phyloP scores from a whole-genome alignment of 2,113 vertebrate species.

The Bostrychus sinensis region DNA sequence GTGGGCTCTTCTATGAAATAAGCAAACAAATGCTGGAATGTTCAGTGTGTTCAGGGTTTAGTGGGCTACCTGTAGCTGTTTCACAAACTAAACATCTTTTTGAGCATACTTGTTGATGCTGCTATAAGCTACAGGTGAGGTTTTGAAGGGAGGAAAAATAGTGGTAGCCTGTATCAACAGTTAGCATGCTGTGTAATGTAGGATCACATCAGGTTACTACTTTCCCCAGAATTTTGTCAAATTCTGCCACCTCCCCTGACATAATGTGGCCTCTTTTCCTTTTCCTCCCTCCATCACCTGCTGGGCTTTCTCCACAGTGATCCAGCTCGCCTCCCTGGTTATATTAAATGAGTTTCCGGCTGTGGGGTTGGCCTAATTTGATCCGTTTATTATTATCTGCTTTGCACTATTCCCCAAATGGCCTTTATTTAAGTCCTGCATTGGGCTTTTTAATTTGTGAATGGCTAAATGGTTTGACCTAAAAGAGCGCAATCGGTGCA shows the following conservation, averaged over 20 bases:
- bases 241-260: not conserved
- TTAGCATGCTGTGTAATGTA: not conserved
- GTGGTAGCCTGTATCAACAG: not conserved
- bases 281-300: slow-evolving; percentile 23
- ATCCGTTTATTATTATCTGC: slow-evolving; percentile 62
- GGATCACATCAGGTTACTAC: slow-evolving; percentile 9
- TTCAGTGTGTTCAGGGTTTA: too few relatives aligned
- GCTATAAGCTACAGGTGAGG: too few relatives aligned
- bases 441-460: slow-evolving; percentile 67
- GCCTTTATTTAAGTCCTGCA: slow-evolving; percentile 50
- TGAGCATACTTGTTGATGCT: not conserved
- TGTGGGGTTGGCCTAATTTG: slow-evolving; percentile 58
- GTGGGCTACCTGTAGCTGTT: too few relatives aligned
- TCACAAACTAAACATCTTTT: too few relatives aligned
- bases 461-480: slow-evolving; percentile 61
- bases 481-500: slow-evolving; percentile 5
- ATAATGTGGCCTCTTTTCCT: slow-evolving; percentile 9
- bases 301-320: slow-evolving; percentile 30
- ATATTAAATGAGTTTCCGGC: slow-evolving; percentile 52
- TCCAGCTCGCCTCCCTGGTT: slow-evolving; percentile 14
- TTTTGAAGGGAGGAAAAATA: not conserved
- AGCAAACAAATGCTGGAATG: too few relatives aligned
- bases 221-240: not conserved
- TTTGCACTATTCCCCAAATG: slow-evolving; percentile 50
- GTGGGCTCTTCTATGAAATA: too few relatives aligned